Evolutionary conservation across 2,888 invertebrate genomes (phyloP).

Genomic region (Ceratothoa steindachneri): DNA sequence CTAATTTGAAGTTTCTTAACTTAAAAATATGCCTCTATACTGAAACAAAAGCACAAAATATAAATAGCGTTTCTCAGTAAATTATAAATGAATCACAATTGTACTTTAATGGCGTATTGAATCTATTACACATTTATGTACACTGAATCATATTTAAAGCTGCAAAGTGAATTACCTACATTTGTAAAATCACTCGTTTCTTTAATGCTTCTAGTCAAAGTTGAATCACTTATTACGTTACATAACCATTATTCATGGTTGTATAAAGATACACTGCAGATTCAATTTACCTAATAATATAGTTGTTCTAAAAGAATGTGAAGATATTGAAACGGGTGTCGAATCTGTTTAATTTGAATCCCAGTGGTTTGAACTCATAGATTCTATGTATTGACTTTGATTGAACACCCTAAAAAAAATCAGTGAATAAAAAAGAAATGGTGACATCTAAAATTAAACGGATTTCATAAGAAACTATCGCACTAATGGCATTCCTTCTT

Average conservation of each 20-base stretch:
- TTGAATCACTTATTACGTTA: background rate
- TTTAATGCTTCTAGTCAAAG: background rate
- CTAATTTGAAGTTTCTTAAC: background rate
- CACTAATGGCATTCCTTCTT: too few relatives aligned
- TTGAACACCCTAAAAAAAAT: too few relatives aligned
- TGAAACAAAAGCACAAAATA: background rate
- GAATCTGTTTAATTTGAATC: too few relatives aligned
- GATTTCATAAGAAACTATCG: too few relatives aligned
- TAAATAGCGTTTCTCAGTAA: background rate
- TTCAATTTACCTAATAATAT: too few relatives aligned
- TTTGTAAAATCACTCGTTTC: background rate
- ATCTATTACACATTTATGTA: background rate
- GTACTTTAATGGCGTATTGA: background rate
- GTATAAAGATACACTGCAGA: too few relatives aligned
- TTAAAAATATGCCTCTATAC: background rate
- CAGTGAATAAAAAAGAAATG: too few relatives aligned
- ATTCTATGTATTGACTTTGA: too few relatives aligned
- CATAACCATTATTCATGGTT: background rate
- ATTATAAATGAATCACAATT: background rate
- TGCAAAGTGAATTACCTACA: background rate
- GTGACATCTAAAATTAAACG: too few relatives aligned
- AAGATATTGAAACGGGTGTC: too few relatives aligned
- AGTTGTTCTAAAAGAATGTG: too few relatives aligned
- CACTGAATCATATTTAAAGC: background rate
- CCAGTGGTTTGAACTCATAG: too few relatives aligned